These are phyloP conservation scores for Cylindroiulus punctatus DNA, from an alignment of 2,888 invertebrate species.

Conservation along the genomic window DNA sequence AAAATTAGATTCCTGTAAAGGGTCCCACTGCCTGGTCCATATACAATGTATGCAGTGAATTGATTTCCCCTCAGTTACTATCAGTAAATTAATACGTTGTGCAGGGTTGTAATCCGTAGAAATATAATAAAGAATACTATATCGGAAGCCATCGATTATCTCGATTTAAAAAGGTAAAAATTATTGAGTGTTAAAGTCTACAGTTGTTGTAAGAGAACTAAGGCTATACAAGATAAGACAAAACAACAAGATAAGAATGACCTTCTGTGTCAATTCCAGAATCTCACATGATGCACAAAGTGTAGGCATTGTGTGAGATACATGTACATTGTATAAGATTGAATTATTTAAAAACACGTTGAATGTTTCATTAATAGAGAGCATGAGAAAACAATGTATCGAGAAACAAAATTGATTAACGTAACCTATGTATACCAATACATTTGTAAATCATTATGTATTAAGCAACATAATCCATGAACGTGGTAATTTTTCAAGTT, in stretches of 20 bases:
- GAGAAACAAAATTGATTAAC: too few species aligned
- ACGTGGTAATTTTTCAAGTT: neutral
- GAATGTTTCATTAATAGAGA: conserved; percentile 2
- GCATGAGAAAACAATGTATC: neutral
- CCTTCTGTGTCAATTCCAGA: conserved; percentile 5
- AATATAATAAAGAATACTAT: neutral
- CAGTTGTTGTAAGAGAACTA: conserved; percentile 17
- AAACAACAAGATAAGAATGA: conserved; percentile 5
- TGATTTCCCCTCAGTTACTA: too few species aligned
- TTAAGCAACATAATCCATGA: too few species aligned
- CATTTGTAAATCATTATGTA: too few species aligned
- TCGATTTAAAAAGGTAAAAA: neutral
- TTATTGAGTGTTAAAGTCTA: neutral
- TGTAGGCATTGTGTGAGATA: too few species aligned
- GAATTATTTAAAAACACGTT: neutral
- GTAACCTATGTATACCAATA: neutral
- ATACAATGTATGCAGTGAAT: too few species aligned
- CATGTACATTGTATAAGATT: too few species aligned
- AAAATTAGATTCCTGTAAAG: too few species aligned
- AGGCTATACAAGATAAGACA: neutral
- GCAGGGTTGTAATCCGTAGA: too few species aligned
- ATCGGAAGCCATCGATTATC: neutral
- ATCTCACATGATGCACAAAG: neutral
- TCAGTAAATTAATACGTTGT: too few species aligned
- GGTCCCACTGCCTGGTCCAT: too few species aligned